A percentile compares a stretch with the other conserved stretches of the same genome.
Evolutionary conservation across 2,113 vertebrate genomes (phyloP).

Genomic region (Steatornis caripensis): DNA sequence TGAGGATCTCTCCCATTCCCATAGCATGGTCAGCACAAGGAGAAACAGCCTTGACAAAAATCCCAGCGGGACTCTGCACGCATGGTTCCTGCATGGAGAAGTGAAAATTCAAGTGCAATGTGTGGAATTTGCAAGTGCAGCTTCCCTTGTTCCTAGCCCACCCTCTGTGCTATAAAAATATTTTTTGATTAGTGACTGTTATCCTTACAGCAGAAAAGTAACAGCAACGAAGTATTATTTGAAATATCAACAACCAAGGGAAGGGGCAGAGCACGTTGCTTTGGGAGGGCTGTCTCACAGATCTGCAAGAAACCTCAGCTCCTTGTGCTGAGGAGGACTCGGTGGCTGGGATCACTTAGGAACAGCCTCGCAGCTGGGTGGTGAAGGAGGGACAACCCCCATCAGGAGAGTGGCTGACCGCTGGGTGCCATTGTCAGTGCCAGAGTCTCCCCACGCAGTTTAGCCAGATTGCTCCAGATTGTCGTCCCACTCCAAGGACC

Average conservation of each 20-base stretch:
- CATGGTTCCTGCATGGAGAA: not conserved
- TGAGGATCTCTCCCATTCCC: not conserved
- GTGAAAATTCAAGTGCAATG: not conserved
- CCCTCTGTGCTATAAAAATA: not conserved
- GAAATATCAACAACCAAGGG: not conserved
- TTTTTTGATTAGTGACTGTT: not conserved
- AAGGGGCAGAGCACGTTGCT: not conserved
- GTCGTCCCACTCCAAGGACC: not conserved
- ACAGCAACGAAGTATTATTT: not conserved
- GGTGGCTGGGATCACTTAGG: not conserved
- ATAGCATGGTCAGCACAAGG: not conserved
- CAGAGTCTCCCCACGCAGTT: fast-evolving
- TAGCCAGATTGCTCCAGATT: not conserved
- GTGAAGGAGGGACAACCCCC: not conserved
- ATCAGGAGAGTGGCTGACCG: not conserved
- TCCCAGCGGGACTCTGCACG: not conserved
- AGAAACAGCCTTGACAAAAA: not conserved
- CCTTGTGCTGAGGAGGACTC: not conserved
- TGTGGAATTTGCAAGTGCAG: not conserved
- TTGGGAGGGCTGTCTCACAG: fast-evolving
- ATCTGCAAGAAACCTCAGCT: not conserved
- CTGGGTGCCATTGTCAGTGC: not conserved
- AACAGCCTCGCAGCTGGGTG: fast-evolving
- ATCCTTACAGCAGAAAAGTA: not conserved
- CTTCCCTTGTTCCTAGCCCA: not conserved